phyloP scores from a whole-genome alignment of 1,140 invertebrate species.

The Saccostrea cuccullata region DNA sequence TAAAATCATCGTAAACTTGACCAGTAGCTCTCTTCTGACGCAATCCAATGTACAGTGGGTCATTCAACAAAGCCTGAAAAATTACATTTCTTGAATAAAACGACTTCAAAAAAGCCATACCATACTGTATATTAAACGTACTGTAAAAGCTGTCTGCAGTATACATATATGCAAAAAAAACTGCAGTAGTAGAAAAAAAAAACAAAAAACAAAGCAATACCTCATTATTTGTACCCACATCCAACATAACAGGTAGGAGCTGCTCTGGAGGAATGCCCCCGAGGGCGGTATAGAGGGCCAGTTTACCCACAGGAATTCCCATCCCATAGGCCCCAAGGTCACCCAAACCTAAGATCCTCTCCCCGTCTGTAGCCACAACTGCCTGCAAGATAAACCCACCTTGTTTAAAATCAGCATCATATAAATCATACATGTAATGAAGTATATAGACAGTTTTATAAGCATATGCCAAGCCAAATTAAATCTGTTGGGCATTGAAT shows the following conservation, averaged over 20 bases:
- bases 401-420: neutral
- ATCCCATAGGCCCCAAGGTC: conserved; percentile 78
- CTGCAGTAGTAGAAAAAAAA: too few relatives aligned
- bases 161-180: too few relatives aligned
- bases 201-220: conserved; percentile 45
- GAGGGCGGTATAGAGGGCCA: conserved; percentile 77
- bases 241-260: conserved; percentile 75
- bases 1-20: conserved; percentile 93
- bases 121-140: too few relatives aligned
- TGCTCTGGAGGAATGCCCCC: conserved; percentile 75
- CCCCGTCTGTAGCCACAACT: conserved; percentile 78
- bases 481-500: too few relatives aligned
- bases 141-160: too few relatives aligned
- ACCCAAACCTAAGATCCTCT: conserved; percentile 77
- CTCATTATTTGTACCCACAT: conserved; percentile 78
- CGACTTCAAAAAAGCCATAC: too few relatives aligned
- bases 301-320: conserved; percentile 78
- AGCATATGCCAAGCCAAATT: too few relatives aligned
- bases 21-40: conserved; percentile 92
- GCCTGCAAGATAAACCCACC: conserved; percentile 81
- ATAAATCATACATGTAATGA: too few relatives aligned
- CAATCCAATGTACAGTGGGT: conserved; percentile 97
- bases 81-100: neutral
- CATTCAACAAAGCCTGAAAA: conserved; percentile 81
- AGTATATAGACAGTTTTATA: too few relatives aligned